Base-by-base conservation (phyloP, 2,888 invertebrate species). In the Monopis laevigella region DNA sequence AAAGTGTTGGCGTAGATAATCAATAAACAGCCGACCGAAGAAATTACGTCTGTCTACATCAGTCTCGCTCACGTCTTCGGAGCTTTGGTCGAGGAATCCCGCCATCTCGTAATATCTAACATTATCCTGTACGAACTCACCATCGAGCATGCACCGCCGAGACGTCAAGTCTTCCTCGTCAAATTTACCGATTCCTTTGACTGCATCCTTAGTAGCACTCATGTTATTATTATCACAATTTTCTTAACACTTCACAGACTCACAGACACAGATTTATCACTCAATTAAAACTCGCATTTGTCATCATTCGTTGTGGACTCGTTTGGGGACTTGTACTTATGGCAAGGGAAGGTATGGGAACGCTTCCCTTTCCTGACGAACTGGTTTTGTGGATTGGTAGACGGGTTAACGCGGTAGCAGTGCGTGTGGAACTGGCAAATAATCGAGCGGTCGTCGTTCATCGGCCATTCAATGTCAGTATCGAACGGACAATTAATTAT, bases 401-500 rank as follows among this genome's bases (percentile, higher is more conserved):
- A 40, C 40, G 66, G 63, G 65, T 65, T 63, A 58, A 55, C 66
- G 59, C 63, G 55, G 52, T 65, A 62, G 61, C 62, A 47, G 69
- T 62, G 59, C 58, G 68, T 62, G 62, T 71, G 69, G 72, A 69
- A 77, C 77, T 73, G 66, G 64, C 62, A 26, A 41, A 63, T 60
- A 60, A 63, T 60, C 61, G 61, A 62, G 57, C 66, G 64, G 49
- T 62, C 61, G 67, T 16, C 29, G 14, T 21, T 28, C 65, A 65
- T 62, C 51, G 56, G 51, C 53, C 61, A 60, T 65, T 70, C 78
- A 80, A 78, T 80, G 77, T 77, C 78, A 75, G 70, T 71, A 77
- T 69, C 64, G 74, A 68, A 64, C 66, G 72, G 66, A 63, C 73
- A 67, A 77, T 74, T 66, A 75, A 74, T 77, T 74, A 77, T 70